Evolutionary conservation across 2,888 invertebrate genomes (phyloP), one percentile per base, ranked within the genome.

Genomic region (Tachystola acroxantha): DNA sequence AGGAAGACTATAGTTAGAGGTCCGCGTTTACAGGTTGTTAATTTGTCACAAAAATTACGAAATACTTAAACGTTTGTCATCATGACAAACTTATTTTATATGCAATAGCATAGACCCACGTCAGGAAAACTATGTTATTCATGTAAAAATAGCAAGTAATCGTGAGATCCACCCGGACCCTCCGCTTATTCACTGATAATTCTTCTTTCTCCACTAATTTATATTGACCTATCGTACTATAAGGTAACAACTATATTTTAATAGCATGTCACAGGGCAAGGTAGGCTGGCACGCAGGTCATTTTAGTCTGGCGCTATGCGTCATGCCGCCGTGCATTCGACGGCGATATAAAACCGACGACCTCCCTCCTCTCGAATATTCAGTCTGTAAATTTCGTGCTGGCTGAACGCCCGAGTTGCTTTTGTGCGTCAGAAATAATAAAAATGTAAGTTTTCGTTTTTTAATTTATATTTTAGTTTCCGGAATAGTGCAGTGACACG

Each of bases 351-450:
- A 62, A 76, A 62, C 50, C 39, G 42, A 52, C 55, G 54, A 42
- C 46, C 63, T 68, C 76, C 69, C 67, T 53, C 67, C 65, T 61
- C 64, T 54, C 54, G 55, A 53, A 57, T 70, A 76, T 62, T 68
- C 66, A 42, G 59, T 59, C 48, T 40, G 45, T 44, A 37, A 44
- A 48, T 42, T 39, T 42, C 53, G 60, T 47, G 57, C 48, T 53
- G 53, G 46, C 48, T 42, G 57, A 47, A 54, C 68, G 62, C 13
- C n/a, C 38, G 40, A 37, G 40, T 39, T 31, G 42, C 46, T 42
- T 50, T 59, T 47, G 57, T 44, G 46, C 50, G 43, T 52, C 51
- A 10, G 13, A 45, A 45, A 14, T 50, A 45, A 44, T 43, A 52
- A 50, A 57, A 58, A 60, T 48, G 72, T 75, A 65, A 74, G 72